phyloP scores from a whole-genome alignment of 2,797 vertebrate genomes.

The Sphenodon punctatus region DNA sequence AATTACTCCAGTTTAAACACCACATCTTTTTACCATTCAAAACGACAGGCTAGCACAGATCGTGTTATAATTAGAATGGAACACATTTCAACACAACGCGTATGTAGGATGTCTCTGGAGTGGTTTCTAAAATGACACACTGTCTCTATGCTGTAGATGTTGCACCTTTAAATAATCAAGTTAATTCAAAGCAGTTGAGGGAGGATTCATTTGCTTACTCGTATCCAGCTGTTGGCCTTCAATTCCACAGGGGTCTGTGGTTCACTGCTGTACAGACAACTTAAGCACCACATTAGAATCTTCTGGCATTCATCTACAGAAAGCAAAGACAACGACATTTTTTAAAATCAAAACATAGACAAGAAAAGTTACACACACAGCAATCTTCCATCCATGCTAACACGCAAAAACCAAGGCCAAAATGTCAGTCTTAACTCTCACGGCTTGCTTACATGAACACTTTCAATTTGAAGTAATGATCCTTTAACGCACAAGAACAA shows the following conservation, averaged over 20 bases:
- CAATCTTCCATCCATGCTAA: not conserved
- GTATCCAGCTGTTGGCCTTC: conserved; percentile 90
- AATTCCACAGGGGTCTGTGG: conserved; percentile 83
- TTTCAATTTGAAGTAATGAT: too few species aligned
- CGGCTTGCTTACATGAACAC: not conserved
- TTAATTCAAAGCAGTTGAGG: conserved; percentile 50
- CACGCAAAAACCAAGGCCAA: not conserved
- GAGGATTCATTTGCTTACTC: conserved; percentile 75
- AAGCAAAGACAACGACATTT: conserved; percentile 50
- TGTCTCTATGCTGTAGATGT: not conserved
- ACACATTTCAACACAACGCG: not conserved
- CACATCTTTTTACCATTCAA: conserved; percentile 26
- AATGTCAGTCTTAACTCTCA: not conserved
- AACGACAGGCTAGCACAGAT: not conserved
- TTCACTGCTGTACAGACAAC: conserved; percentile 84
- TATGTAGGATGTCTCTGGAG: conserved; percentile 9
- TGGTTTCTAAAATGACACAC: conserved; percentile 33
- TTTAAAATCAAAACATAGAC: conserved; percentile 10
- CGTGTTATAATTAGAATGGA: conserved; percentile 29
- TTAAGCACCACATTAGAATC: conserved; percentile 86
- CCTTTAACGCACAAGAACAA: too few species aligned
- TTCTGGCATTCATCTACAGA: conserved; percentile 78
- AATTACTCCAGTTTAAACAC: conserved; percentile 5
- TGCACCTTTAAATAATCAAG: conserved; percentile 51
- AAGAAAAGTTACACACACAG: not conserved